Evolutionary conservation across 2,797 vertebrate genomes (phyloP).

Genomic region (Aviceda cuculoides): DNA sequence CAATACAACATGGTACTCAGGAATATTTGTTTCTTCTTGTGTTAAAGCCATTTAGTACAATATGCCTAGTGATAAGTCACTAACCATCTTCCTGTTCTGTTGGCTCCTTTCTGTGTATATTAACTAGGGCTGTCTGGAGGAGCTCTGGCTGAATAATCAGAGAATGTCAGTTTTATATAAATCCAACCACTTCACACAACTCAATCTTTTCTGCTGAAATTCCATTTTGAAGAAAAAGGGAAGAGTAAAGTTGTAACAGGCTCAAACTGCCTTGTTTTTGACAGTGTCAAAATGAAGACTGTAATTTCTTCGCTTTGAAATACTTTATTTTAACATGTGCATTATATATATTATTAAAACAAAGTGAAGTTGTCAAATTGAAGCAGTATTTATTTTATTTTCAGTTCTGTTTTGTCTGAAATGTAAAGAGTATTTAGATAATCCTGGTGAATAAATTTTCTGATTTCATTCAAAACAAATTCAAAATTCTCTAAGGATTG

Average conservation of each 20-base stretch:
- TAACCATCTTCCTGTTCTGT: background rate
- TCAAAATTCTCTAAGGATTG: background rate
- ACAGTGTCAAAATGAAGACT: background rate
- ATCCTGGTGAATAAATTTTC: background rate
- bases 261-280: background rate
- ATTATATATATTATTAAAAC: background rate
- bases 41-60: background rate
- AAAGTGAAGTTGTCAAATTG: background rate
- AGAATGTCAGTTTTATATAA: background rate
- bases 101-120: slow-evolving; percentile 8
- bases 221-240: background rate
- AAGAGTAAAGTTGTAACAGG: background rate
- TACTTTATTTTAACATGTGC: background rate
- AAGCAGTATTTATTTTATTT: background rate
- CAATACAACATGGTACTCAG: background rate
- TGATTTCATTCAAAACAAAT: background rate
- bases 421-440: background rate
- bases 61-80: background rate
- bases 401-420: background rate
- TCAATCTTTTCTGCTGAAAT: background rate
- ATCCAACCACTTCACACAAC: background rate
- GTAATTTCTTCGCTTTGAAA: background rate
- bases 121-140: background rate
- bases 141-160: background rate
- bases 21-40: slow-evolving; percentile 5